Evolutionary conservation across 2,888 invertebrate species (phyloP).

Genomic region (Phragmatobia fuliginosa): DNA sequence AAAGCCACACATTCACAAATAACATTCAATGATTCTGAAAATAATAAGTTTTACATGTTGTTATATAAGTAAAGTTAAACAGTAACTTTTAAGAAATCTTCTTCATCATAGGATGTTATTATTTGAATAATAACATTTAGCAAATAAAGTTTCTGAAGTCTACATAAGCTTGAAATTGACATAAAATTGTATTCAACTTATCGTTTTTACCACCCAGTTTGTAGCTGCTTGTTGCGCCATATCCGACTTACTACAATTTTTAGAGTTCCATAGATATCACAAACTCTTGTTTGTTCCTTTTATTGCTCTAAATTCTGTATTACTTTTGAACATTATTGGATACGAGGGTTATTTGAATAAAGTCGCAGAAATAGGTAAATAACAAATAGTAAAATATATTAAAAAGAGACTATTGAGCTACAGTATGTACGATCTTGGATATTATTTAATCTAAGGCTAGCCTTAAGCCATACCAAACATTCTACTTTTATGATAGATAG

Average conservation of each 20-base stretch:
- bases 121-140: neutral
- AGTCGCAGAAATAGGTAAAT: neutral
- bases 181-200: neutral
- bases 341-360: neutral
- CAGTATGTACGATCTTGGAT: neutral
- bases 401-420: neutral
- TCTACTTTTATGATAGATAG: neutral
- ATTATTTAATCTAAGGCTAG: neutral
- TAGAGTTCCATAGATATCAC: neutral
- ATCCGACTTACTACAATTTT: conserved; percentile 9
- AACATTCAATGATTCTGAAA: too few relatives aligned
- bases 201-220: neutral
- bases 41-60: too few relatives aligned
- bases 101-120: neutral
- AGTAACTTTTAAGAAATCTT: neutral
- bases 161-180: neutral
- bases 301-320: neutral
- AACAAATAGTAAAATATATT: neutral
- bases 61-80: neutral
- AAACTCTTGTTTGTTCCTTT: neutral
- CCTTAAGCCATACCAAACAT: neutral
- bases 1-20: neutral
- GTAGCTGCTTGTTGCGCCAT: conserved; percentile 36
- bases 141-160: neutral
- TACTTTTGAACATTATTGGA: too few relatives aligned